These are phyloP conservation scores for Drosophila parvula DNA, from an alignment of 1,140 invertebrate genomes.

Conservation along the genomic window DNA sequence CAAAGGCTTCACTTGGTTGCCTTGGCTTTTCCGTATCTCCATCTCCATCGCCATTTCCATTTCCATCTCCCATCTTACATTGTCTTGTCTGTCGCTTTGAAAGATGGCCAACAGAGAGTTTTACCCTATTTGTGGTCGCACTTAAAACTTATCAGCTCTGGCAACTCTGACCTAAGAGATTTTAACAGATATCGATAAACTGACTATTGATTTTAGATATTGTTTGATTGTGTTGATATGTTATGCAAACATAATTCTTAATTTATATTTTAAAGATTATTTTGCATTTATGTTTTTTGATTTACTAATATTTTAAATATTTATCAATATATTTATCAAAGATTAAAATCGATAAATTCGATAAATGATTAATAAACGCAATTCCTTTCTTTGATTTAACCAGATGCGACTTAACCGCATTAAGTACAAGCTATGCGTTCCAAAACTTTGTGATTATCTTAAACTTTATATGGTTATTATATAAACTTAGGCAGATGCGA, in stretches of 20 bases:
- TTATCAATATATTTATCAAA: no score
- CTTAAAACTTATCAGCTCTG: constrained; percentile 13
- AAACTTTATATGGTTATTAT: neutral
- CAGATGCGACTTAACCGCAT: neutral
- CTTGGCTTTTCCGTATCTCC: constrained; percentile 14
- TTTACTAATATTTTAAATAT: no score
- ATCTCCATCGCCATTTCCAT: constrained; percentile 26
- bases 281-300: no score
- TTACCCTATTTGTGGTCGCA: neutral
- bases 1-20: neutral
- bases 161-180: neutral
- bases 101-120: constrained; percentile 28
- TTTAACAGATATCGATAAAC: neutral
- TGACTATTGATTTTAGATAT: neutral
- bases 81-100: constrained; percentile 47
- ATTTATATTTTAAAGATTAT: no score
- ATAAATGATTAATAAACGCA: no score
- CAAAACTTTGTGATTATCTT: no score
- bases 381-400: neutral
- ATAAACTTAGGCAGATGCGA: neutral
- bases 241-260: no score
- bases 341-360: no score
- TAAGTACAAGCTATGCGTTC: neutral
- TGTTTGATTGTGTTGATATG: no score
- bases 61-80: constrained; percentile 35